Conservation (phyloP, 1,140 invertebrate genomes). For the Zaprionus nigranus region DNA sequence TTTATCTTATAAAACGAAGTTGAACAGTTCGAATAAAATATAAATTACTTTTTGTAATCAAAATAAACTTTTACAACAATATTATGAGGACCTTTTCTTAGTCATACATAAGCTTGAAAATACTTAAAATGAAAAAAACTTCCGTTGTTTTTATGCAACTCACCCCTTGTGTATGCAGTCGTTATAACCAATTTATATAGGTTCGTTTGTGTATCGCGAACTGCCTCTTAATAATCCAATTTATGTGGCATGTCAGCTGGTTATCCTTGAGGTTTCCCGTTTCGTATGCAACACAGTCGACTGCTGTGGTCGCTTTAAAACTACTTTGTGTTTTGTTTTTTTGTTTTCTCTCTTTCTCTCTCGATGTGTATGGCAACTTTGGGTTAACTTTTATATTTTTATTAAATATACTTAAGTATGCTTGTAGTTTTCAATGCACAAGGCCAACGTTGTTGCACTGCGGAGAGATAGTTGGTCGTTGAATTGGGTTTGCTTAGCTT, state of each 20-base stretch:
- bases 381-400: conserved; percentile 52
- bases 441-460: conserved; percentile 73
- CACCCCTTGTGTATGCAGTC: conserved; percentile 60
- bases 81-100: too few relatives aligned
- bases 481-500: conserved; percentile 19
- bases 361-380: conserved; percentile 72
- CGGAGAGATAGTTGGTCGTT: conserved; percentile 43
- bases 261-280: conserved; percentile 72
- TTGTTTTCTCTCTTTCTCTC: conserved; percentile 23
- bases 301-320: conserved; percentile 33
- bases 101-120: neutral
- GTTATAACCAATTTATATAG: conserved; percentile 45
- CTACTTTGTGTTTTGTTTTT: conserved; percentile 24
- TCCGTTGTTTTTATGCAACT: conserved; percentile 43
- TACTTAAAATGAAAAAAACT: neutral
- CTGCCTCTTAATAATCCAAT: conserved; percentile 74
- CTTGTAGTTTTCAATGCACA: conserved; percentile 51
- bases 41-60: too few relatives aligned
- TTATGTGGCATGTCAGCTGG: conserved; percentile 81
- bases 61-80: too few relatives aligned
- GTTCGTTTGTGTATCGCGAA: conserved; percentile 45
- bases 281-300: conserved; percentile 53
- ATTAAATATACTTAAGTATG: conserved; percentile 39
- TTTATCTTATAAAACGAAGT: too few relatives aligned
- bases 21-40: too few relatives aligned